phyloP scores from a whole-genome alignment of 1,140 invertebrate species.

The Achroia grisella region DNA sequence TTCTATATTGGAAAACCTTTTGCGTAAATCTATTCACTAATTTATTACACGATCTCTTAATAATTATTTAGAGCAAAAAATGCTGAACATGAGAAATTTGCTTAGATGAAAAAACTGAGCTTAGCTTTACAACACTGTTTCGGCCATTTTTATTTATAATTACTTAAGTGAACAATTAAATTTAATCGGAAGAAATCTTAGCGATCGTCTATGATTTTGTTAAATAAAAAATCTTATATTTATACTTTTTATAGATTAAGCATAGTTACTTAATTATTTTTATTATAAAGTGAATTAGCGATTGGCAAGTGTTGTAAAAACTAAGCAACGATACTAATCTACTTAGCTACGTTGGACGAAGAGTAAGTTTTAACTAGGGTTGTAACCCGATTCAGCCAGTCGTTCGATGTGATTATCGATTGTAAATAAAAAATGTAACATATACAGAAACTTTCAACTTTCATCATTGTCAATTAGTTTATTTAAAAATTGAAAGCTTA shows the following conservation, averaged over 20 bases:
- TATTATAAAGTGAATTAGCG: too few species aligned
- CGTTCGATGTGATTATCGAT: slow-evolving; percentile 22
- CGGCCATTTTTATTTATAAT: background rate
- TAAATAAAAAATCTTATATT: background rate
- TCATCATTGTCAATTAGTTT: too few species aligned
- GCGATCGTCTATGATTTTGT: background rate
- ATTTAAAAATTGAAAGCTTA: too few species aligned
- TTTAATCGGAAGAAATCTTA: slow-evolving; percentile 12
- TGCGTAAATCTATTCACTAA: background rate
- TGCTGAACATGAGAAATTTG: slow-evolving; percentile 31
- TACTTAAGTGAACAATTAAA: background rate
- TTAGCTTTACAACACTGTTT: slow-evolving; percentile 41
- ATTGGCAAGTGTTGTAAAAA: slow-evolving; percentile 33
- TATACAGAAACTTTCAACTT: too few species aligned
- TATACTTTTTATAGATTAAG: background rate
- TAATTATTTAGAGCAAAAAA: slow-evolving; percentile 32
- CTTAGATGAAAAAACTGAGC: slow-evolving; percentile 32
- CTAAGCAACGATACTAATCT: slow-evolving; percentile 50
- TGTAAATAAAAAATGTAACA: too few species aligned
- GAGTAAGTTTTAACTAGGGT: slow-evolving; percentile 38
- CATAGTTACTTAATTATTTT: slow-evolving; percentile 10
- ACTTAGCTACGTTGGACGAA: slow-evolving; percentile 60
- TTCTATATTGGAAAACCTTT: slow-evolving; percentile 24
- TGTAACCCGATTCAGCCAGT: slow-evolving; percentile 24
- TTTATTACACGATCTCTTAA: slow-evolving; percentile 1